Evolutionary conservation across 1,140 invertebrate species (phyloP).

Genomic region (Apis laboriosa): DNA sequence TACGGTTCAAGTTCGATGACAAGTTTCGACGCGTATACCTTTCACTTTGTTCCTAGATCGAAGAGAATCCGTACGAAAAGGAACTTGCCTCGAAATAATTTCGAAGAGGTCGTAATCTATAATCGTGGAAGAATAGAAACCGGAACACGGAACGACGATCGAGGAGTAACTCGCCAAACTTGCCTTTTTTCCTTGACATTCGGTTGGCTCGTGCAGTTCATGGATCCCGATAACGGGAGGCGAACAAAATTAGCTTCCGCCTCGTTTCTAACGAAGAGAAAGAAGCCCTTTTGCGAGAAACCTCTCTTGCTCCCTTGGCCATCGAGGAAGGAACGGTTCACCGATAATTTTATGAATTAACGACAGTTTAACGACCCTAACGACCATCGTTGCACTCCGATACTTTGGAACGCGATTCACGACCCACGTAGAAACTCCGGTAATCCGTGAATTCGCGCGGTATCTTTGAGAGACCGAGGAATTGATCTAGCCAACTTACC

Average conservation of each 20-base stretch:
- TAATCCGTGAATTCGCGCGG: background rate
- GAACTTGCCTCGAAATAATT: conserved; percentile 15
- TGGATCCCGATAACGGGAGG: conserved; percentile 19
- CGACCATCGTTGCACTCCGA: too few species aligned
- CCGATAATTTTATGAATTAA: background rate
- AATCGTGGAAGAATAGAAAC: conserved; percentile 33
- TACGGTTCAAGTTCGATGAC: background rate
- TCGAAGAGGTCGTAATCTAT: conserved; percentile 2
- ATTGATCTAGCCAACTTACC: conserved; percentile 1
- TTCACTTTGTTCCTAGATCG: conserved; percentile 34
- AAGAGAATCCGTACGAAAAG: conserved; percentile 12
- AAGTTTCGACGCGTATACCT: conserved; percentile 49
- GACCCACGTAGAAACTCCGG: too few species aligned
- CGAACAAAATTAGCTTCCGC: background rate
- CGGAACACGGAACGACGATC: background rate
- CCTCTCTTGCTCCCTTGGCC: background rate
- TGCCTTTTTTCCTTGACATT: background rate
- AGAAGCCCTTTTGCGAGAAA: background rate
- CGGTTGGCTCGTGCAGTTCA: background rate
- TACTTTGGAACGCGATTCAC: too few species aligned
- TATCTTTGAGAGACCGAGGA: background rate
- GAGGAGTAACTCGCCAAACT: conserved; percentile 36
- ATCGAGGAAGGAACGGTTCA: background rate
- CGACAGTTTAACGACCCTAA: background rate
- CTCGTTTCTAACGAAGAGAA: background rate